Evolutionary conservation across 53 echinoderm and acorn worm species (phyloP).

Genomic region (Actinopyga echinites): DNA sequence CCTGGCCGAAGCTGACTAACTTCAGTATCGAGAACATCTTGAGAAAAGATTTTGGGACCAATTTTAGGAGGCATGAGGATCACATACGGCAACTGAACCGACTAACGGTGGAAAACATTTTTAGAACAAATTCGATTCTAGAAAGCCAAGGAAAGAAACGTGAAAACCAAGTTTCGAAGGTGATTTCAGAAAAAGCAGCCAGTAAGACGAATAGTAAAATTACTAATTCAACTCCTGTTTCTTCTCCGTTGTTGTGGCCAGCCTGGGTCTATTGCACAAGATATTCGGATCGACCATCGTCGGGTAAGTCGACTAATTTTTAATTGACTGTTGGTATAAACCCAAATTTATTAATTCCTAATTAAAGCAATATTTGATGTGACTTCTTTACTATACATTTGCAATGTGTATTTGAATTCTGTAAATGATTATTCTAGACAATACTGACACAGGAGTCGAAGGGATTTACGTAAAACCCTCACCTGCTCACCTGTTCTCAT

Average conservation of each 20-base stretch:
- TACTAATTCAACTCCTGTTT: no score
- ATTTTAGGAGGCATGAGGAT: conserved; percentile 17
- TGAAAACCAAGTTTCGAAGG: background rate
- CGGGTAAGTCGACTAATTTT: conserved; percentile 62
- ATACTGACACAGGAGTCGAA: no score
- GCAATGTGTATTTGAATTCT: no score
- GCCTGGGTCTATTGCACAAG: conserved; percentile 99
- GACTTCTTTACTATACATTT: no score
- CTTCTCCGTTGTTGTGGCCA: conserved; percentile 68
- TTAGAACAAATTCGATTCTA: conserved; percentile 5
- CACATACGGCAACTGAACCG: conserved; percentile 2
- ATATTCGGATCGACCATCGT: conserved; percentile 95
- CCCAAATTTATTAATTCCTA: no score
- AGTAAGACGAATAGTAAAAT: no score
- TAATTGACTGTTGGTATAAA: no score
- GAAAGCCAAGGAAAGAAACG: conserved; percentile 18
- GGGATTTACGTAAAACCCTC: no score
- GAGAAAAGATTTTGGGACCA: conserved; percentile 37
- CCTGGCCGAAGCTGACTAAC: conserved; percentile 79
- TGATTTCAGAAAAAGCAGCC: background rate
- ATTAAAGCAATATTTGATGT: no score
- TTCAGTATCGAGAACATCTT: conserved; percentile 98
- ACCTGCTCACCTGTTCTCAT: no score
- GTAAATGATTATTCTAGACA: no score
- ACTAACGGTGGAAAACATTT: conserved; percentile 4